These are phyloP conservation scores for Ovis canadensis DNA, from an alignment of 2,113 vertebrate genomes.

Conservation along the genomic window DNA sequence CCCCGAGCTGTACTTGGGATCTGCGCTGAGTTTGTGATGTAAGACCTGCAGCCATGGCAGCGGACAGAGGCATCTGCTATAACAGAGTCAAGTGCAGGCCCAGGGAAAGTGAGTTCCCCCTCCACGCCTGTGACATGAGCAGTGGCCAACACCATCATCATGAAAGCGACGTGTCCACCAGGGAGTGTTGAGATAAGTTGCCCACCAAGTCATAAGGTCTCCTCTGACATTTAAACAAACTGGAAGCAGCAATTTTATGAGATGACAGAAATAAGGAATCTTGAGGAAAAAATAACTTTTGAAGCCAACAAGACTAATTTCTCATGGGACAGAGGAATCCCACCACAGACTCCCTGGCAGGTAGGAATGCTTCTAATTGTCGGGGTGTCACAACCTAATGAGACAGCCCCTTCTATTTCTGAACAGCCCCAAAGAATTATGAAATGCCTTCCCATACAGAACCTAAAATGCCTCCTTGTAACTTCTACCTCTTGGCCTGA, in stretches of 20 bases:
- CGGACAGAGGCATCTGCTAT: not conserved
- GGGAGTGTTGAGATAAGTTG: accelerated
- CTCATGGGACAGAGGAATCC: not conserved
- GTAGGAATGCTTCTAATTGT: not conserved
- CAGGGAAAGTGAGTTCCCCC: too few relatives aligned
- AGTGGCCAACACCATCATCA: not conserved
- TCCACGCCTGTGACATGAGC: not conserved
- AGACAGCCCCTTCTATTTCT: slow-evolving; percentile 22
- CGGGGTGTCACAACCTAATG: not conserved
- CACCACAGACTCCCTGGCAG: slow-evolving; percentile 6
- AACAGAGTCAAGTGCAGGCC: not conserved
- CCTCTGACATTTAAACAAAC: not conserved
- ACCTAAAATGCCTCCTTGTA: not conserved
- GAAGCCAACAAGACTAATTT: not conserved
- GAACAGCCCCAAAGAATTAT: not conserved
- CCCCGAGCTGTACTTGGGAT: not conserved
- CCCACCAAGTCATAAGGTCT: not conserved
- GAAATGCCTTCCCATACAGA: not conserved
- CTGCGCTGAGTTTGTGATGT: not conserved
- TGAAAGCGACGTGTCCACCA: not conserved
- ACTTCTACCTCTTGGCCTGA: not conserved
- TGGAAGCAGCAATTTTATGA: not conserved
- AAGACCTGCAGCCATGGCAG: not conserved
- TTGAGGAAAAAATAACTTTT: not conserved
- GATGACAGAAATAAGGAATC: not conserved